Evolutionary conservation across 2,113 vertebrate species (phyloP).

Genomic region (Ploceus nigricollis): DNA sequence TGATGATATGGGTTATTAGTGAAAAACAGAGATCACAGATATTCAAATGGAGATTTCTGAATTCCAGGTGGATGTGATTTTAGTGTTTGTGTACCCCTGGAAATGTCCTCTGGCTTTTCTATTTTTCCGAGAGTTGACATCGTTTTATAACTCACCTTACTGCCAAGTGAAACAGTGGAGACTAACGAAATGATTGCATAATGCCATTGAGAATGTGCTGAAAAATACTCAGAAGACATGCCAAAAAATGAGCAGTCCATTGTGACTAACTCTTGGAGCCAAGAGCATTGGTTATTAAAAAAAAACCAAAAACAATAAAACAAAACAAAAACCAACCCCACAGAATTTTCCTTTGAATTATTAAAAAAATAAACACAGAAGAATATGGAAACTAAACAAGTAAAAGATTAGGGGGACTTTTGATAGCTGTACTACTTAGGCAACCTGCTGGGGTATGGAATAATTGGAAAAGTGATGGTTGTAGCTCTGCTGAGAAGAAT

Average conservation of each 20-base stretch:
- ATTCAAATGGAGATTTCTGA: not conserved
- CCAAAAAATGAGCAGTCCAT: constrained; percentile 13
- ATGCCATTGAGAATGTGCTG: not conserved
- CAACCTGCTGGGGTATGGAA: not conserved
- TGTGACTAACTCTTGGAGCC: not conserved
- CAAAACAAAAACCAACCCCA: not conserved
- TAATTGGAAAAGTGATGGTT: not conserved
- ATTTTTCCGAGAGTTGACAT: not conserved
- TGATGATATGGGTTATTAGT: not conserved
- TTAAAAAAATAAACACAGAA: not conserved
- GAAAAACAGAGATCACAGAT: not conserved
- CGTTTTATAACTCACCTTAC: not conserved
- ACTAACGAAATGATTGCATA: constrained; percentile 27
- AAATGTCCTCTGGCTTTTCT: not conserved
- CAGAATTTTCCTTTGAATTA: not conserved
- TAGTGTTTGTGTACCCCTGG: not conserved
- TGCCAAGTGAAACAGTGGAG: constrained; percentile 43
- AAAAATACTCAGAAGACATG: not conserved
- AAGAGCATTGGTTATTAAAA: not conserved
- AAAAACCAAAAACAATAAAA: not conserved
- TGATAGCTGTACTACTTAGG: not conserved
- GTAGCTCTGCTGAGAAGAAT: not conserved
- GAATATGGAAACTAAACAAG: not conserved
- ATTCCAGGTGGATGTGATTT: not conserved
- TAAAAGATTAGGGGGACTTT: not conserved